Base-by-base conservation (phyloP, 1,140 invertebrate genomes). In the Tetraneura akinire region DNA sequence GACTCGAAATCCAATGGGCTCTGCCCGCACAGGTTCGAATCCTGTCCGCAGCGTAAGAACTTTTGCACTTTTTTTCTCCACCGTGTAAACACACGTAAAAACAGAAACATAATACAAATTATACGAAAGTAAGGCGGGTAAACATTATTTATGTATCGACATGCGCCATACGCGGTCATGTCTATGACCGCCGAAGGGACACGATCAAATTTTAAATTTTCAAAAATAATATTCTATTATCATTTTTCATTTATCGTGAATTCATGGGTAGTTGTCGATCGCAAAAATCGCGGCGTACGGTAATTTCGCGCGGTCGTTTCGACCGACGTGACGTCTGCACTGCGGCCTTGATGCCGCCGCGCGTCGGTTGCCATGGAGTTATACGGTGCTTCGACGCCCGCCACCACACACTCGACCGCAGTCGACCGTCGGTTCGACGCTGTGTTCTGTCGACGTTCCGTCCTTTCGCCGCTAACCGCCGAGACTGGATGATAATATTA, bases 1-100 rank as follows among this genome's bases (percentile, higher is more conserved):
- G 92, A 94, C 92, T 93, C 90, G 92, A 93, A 93, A 93, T 93
- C 92, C 91, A 92, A 92, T 94, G 92, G 92, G 92, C 89, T 92
- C 87, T 92, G 88, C 92, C 92, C 91, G 92, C 92, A 92, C 91
- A 93, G 92, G 92, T 93, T 93, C 92, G 91, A 93, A 93, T 92
- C 92, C 92, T 93, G 91, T 92, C 91, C 91, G 91, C 91, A 91
- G 91, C 92, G 92, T 0, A 5, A 80, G 21, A 53, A n/a, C 8
- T 32, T 21, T 45, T n/a, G 11, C 26, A 23, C 18, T 32, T 32
- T 16, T n/a, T 3, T 1, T 16, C 9, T 1, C 2, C 2, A 0
- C 3, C 32, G 32, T 37, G 3, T 4, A 37, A 37, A 37, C 8
- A 8, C 32, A n/a, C n/a, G n/a, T n/a, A n/a, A n/a, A n/a, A n/a